Conservation (phyloP, 1,140 invertebrate genomes). For the Hetaerina americana region DNA sequence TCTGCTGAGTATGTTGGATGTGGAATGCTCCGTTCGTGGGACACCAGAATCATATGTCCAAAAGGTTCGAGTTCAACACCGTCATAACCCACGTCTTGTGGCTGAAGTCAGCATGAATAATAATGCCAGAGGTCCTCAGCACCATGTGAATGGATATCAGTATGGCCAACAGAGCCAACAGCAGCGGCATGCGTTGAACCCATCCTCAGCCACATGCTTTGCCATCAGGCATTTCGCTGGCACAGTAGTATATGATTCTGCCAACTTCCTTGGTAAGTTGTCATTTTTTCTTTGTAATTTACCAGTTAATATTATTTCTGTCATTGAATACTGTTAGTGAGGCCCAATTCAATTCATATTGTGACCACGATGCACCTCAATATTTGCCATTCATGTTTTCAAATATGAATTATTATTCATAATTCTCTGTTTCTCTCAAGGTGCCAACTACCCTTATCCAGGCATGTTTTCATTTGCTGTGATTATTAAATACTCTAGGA, state of each 20-base stretch:
- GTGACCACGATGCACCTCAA: too few species aligned
- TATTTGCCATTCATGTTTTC: too few species aligned
- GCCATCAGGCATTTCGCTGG: slow-evolving; percentile 87
- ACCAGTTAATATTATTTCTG: too few species aligned
- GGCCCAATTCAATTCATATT: too few species aligned
- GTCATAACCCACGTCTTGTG: slow-evolving; percentile 55
- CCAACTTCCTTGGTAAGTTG: slow-evolving; percentile 58
- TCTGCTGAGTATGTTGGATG: slow-evolving; percentile 79
- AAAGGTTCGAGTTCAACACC: slow-evolving; percentile 73
- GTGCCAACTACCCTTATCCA: too few species aligned
- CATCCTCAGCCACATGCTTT: slow-evolving; percentile 64
- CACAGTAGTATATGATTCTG: slow-evolving; percentile 76
- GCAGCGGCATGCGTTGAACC: slow-evolving; percentile 13
- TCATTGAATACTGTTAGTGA: too few species aligned
- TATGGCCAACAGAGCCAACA: background rate
- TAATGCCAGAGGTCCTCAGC: background rate
- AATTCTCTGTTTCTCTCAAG: too few species aligned
- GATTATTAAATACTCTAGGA: too few species aligned
- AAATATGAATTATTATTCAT: too few species aligned
- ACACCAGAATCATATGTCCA: slow-evolving; percentile 78
- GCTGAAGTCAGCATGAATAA: slow-evolving; percentile 36
- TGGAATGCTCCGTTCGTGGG: slow-evolving; percentile 78
- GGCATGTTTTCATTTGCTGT: too few species aligned
- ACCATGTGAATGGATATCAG: background rate
- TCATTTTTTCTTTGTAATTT: slow-evolving; percentile 6